phyloP scores from a whole-genome alignment of 2,888 invertebrate species.

The Mellilla xanthometata region DNA sequence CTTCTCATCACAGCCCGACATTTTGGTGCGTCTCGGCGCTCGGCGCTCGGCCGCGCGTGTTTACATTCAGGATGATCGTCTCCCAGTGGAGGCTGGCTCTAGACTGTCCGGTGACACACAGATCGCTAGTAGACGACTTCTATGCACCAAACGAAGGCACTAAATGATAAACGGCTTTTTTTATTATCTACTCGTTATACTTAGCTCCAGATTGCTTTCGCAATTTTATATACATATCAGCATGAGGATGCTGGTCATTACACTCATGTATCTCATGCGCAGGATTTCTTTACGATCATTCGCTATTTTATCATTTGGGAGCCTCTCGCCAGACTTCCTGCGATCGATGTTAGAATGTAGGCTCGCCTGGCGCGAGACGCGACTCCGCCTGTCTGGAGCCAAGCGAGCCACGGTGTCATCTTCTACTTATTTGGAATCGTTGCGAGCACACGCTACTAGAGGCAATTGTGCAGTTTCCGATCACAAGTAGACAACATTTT shows the following conservation, averaged over 20 bases:
- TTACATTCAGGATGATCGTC: conserved; percentile 33
- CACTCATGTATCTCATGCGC: conserved; percentile 45
- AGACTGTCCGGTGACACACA: conserved; percentile 47
- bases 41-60: conserved; percentile 20
- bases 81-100: background rate
- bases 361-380: conserved; percentile 51
- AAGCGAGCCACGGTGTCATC: conserved; percentile 49
- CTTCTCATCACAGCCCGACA: conserved; percentile 30
- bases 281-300: conserved; percentile 52
- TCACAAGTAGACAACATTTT: conserved; percentile 73
- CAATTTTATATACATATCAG: conserved; percentile 56
- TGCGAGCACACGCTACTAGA: conserved; percentile 55
- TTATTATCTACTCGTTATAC: conserved; percentile 38
- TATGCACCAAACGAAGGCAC: conserved; percentile 73
- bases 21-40: conserved; percentile 22
- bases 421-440: conserved; percentile 39
- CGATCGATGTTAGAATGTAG: conserved; percentile 67
- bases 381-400: conserved; percentile 33
- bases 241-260: conserved; percentile 59
- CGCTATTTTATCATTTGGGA: conserved; percentile 79
- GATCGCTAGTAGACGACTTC: conserved; percentile 59
- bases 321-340: conserved; percentile 64
- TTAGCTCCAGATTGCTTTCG: conserved; percentile 54
- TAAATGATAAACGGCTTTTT: conserved; percentile 79
- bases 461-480: conserved; percentile 57